Evolutionary conservation across 2,888 invertebrate genomes (phyloP).

Genomic region (Lampropteryx suffumata): DNA sequence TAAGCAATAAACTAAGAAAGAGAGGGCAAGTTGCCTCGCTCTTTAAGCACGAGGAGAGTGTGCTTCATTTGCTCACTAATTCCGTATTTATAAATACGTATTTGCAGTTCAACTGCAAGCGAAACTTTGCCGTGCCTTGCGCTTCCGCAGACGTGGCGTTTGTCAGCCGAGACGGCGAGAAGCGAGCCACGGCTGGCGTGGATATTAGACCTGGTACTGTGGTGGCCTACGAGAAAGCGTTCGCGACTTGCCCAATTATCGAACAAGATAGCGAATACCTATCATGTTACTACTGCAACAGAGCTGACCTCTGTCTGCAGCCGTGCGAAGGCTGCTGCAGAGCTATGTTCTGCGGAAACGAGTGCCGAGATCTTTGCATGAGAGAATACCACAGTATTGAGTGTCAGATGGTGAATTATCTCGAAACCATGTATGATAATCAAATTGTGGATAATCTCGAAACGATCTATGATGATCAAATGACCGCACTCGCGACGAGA

Average conservation of each 20-base stretch:
- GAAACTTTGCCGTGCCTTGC: slow-evolving; percentile 18
- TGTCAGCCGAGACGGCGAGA: background rate
- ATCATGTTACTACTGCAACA: slow-evolving; percentile 12
- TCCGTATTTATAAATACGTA: background rate
- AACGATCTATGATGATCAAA: too few species aligned
- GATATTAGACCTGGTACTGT: slow-evolving; percentile 6
- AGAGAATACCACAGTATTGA: slow-evolving; percentile 18
- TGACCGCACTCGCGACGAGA: background rate
- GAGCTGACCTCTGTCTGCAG: background rate
- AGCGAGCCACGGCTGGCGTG: slow-evolving; percentile 1
- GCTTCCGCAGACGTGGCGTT: slow-evolving; percentile 12
- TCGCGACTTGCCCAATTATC: background rate
- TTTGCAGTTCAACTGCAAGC: slow-evolving; percentile 2
- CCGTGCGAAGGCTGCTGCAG: slow-evolving; percentile 11
- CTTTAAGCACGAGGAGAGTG: background rate
- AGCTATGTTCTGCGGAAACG: slow-evolving; percentile 7
- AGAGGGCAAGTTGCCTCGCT: background rate
- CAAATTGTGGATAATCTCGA: too few species aligned
- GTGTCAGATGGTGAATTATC: background rate
- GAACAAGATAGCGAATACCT: background rate
- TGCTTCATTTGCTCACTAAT: background rate
- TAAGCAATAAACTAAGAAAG: slow-evolving; percentile 8
- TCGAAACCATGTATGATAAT: background rate
- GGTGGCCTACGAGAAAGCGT: slow-evolving; percentile 14
- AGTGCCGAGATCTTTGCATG: background rate